Base-by-base conservation (phyloP, 2,113 vertebrate species). In the Pedetes capensis region DNA sequence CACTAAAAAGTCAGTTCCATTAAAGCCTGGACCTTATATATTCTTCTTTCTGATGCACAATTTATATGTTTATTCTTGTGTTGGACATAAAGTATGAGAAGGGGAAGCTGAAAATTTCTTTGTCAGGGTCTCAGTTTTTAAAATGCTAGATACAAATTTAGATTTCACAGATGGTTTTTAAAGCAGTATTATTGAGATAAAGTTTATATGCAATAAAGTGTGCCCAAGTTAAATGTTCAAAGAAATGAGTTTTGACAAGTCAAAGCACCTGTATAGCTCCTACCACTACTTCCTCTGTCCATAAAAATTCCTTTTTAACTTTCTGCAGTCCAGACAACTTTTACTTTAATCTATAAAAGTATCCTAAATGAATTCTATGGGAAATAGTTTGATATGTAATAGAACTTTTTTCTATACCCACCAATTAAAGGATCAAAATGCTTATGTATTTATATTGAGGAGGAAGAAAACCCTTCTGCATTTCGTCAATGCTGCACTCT, bases 1-100 rank as follows among this genome's bases (percentile, higher is more conserved):
- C 75, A 87, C 53, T 94, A 86, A 95, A 93, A 61, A 47, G 47
- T 84, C 78, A 89, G 34, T 87, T 87, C 61, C 23, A 93, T n/a
- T 3, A 95, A 81, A 76, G 34, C 44, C 53, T 69, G 34, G 23
- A 57, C 29, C 78, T 95, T 87, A 75, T 8, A 74, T 27, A 87
- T 64, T 95, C 37, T 76, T 51, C 27, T 81, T 53, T 76, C 37
- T 63, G 16, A 27, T 55, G 0, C 66, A 64, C 44, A 44, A 66
- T 44, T 84, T 72, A 87, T 32, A 61, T 82, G n/a, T 37, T 86
- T 63, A 61, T 57, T 87, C 63, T 79, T 90, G 2, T 76, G 14
- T 64, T 78, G n/a, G n/a, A n/a, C n/a, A n/a, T n/a, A n/a, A n/a
- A n/a, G n/a, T n/a, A 32, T 76, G 49, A 92, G 34, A 51, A 79